These are phyloP conservation scores for Pelvicachromis taeniatus DNA, from an alignment of 2,113 vertebrate species.

Conservation along the genomic window DNA sequence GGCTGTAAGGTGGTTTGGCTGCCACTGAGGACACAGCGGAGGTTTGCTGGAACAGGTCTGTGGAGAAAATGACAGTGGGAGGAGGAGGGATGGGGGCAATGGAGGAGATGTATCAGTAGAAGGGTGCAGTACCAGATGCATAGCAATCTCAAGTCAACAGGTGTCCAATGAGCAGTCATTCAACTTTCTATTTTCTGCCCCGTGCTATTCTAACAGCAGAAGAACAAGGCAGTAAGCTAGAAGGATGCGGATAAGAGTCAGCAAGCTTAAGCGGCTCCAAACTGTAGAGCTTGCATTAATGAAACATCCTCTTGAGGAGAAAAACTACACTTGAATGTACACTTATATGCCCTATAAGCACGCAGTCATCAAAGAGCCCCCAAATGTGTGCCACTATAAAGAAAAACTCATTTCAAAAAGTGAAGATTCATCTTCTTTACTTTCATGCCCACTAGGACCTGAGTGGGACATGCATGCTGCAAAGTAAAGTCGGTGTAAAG, in stretches of 20 bases:
- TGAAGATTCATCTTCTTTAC: background rate
- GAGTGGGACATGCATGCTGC: background rate
- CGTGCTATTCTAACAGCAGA: background rate
- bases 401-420: background rate
- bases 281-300: background rate
- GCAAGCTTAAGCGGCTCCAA: background rate
- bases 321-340: background rate
- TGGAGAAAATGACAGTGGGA: background rate
- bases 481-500: background rate
- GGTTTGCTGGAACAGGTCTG: background rate
- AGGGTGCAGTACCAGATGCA: background rate
- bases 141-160: constrained; percentile 24
- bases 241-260: background rate
- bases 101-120: background rate
- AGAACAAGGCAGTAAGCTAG: background rate
- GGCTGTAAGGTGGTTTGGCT: background rate
- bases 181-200: constrained; percentile 17
- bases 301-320: background rate
- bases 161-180: background rate
- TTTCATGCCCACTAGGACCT: background rate
- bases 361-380: background rate
- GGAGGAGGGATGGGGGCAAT: background rate
- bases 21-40: background rate
- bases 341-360: background rate
- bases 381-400: background rate